Evolutionary conservation across 2,888 invertebrate species (phyloP).

Genomic region (Agrochola macilenta): DNA sequence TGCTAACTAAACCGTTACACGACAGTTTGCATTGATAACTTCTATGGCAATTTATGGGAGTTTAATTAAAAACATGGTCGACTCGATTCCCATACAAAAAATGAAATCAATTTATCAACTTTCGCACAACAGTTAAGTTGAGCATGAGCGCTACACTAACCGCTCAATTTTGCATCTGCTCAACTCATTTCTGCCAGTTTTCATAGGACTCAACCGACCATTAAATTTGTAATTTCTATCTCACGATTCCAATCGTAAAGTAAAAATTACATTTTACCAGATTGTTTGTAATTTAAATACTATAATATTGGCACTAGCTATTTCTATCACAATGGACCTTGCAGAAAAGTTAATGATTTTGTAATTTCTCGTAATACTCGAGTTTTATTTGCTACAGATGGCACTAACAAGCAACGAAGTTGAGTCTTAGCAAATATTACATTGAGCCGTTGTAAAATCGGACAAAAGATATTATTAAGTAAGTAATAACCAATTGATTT

Average conservation of each 20-base stretch:
- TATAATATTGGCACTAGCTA: constrained; percentile 86
- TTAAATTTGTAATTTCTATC: constrained; percentile 18
- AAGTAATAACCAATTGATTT: constrained; percentile 9
- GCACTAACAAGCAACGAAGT: constrained; percentile 59
- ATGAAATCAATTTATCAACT: neutral
- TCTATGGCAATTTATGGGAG: neutral
- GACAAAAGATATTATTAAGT: constrained; percentile 9
- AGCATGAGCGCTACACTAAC: neutral
- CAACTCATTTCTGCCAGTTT: constrained; percentile 3
- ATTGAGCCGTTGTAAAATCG: constrained; percentile 41
- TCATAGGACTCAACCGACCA: neutral
- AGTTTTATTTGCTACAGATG: constrained; percentile 58
- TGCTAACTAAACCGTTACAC: neutral
- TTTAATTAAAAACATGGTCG: too few relatives aligned
- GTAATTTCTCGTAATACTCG: constrained; percentile 50
- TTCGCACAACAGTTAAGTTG: neutral
- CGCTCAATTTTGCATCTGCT: constrained; percentile 23
- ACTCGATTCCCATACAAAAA: neutral
- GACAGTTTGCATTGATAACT: neutral
- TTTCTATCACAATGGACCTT: constrained; percentile 86
- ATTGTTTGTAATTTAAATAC: constrained; percentile 59
- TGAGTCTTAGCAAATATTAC: constrained; percentile 32
- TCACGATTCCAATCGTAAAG: constrained; percentile 57
- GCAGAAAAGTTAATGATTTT: constrained; percentile 69
- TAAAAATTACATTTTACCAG: constrained; percentile 44